These are phyloP conservation scores for Camponotus vicinus DNA, from an alignment of 1,140 invertebrate species.

Conservation along the genomic window DNA sequence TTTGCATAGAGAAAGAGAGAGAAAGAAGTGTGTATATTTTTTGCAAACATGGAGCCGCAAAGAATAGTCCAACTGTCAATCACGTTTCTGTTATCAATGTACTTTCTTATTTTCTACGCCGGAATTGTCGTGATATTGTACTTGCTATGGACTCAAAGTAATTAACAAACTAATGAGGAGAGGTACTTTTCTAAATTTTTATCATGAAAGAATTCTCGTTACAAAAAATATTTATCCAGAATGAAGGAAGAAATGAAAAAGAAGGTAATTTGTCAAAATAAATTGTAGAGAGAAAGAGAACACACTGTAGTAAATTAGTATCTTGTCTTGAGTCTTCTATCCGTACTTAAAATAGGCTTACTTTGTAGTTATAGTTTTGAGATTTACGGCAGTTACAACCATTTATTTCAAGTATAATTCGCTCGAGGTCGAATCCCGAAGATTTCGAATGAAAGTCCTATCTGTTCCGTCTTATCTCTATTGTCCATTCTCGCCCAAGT, in stretches of 20 bases:
- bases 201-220: neutral
- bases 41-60: slow-evolving; percentile 75
- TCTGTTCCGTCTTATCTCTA: slow-evolving; percentile 2
- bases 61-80: slow-evolving; percentile 79
- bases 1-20: no score
- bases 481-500: slow-evolving; percentile 27
- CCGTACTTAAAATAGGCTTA: neutral
- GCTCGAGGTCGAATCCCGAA: slow-evolving; percentile 11
- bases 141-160: slow-evolving; percentile 72
- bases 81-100: slow-evolving; percentile 79
- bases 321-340: neutral
- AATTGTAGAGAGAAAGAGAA: neutral
- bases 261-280: neutral
- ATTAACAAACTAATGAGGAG: neutral
- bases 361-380: neutral
- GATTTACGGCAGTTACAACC: neutral
- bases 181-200: neutral
- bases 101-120: slow-evolving; percentile 82
- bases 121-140: slow-evolving; percentile 77
- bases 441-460: slow-evolving; percentile 42
- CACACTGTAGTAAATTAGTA: neutral
- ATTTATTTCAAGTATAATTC: neutral
- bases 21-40: neutral
- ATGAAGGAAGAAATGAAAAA: neutral
- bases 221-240: neutral